Evolutionary conservation across 2,113 vertebrate genomes (phyloP).

Genomic region (Crotalus viridis): DNA sequence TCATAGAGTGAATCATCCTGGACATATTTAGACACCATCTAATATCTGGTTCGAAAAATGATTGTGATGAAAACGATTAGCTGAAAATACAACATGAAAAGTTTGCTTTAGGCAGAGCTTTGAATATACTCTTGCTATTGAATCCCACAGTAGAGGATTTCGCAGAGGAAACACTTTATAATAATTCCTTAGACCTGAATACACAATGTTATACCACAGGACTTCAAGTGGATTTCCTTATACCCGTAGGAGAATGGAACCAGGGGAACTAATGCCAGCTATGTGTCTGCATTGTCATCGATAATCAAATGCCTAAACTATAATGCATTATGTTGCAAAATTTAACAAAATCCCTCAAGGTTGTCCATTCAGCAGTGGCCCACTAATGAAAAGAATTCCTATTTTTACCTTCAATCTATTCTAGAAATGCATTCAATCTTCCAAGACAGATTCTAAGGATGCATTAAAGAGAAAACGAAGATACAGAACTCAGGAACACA

Average conservation of each 20-base stretch:
- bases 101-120: not conserved
- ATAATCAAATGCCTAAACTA: slow-evolving; percentile 36
- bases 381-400: too few relatives aligned
- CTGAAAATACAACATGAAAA: not conserved
- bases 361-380: not conserved
- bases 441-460: not conserved
- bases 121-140: not conserved
- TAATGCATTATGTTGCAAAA: not conserved
- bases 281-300: slow-evolving; percentile 27
- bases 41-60: not conserved
- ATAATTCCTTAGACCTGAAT: not conserved
- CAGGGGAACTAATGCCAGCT: not conserved
- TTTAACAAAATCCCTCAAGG: not conserved
- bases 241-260: not conserved
- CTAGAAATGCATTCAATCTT: not conserved
- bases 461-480: not conserved
- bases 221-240: not conserved
- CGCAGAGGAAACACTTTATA: not conserved
- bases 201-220: not conserved
- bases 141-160: not conserved
- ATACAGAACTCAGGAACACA: not conserved
- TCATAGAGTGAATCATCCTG: not conserved
- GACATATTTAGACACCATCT: not conserved
- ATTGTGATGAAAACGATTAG: not conserved
- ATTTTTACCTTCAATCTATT: not conserved